Base-by-base conservation (phyloP, 53 echinoderm and acorn worm species). In the Holothuria leucospilota region DNA sequence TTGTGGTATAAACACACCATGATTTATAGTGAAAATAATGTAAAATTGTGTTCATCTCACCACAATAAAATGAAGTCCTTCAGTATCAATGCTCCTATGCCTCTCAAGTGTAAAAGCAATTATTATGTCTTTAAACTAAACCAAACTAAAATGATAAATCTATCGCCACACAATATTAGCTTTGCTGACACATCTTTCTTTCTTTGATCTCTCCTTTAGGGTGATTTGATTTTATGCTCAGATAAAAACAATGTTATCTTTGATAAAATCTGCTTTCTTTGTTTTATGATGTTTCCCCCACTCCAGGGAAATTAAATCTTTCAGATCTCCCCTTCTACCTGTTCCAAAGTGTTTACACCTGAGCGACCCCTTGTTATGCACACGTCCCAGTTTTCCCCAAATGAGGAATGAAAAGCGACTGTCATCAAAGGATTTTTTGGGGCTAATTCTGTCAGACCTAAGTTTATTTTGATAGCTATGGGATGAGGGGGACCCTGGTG, bases 391-490 rank as follows among this genome's bases (percentile, higher is more conserved):
- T 51, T 75, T 75, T 75, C 72, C 75, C 75, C 75, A 75, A 75
- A 75, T 27, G 51, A 75, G 52, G 75, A 27, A 49, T 49, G 75
- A 75, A 75, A 75, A 28, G 49, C 75, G n/a, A 21, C 34, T 39
- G 40, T 20, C 46, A 46, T 72, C 72, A 75, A 28, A 75, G 75
- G 51, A 49, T 75, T 23, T 46, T 27, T 49, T 49, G 2, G 16
- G 4, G 75, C 51, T 15, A 26, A 24, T 23, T 75, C 52, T 75
- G 28, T 49, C 52, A 16, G 75, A 75, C 51, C 10, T 75, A 21
- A 75, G 75, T 24, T 75, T 75, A 75, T 75, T 75, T 75, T 75
- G 75, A 75, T 75, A 75, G 75, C 75, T 75, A 51, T 51, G 75
- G 23, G 75, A 75, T 75, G 75, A 51, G 75, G 52, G 51, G 75